Conservation (phyloP, 2,113 vertebrate species). For the Trinectes maculatus region DNA sequence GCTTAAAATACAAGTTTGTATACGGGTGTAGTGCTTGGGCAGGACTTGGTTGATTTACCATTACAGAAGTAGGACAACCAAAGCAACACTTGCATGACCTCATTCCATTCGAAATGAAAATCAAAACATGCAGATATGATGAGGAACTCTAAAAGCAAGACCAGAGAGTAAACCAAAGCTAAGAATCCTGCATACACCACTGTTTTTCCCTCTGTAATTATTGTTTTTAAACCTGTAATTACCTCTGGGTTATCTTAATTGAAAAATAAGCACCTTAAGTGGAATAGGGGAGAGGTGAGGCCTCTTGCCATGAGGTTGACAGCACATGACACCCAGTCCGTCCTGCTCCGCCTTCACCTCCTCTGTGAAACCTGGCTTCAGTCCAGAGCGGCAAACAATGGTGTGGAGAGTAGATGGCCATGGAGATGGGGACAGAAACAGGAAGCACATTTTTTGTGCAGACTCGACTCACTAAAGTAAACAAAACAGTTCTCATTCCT, state of each 20-base stretch:
- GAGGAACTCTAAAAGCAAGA: not conserved
- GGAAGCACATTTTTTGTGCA: conserved; percentile 47
- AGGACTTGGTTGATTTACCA: not conserved
- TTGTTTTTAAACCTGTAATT: conserved; percentile 13
- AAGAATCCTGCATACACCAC: not conserved
- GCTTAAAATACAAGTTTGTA: not conserved
- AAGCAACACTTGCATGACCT: conserved; percentile 8
- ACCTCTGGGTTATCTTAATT: conserved; percentile 7
- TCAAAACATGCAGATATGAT: not conserved
- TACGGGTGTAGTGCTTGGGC: not conserved
- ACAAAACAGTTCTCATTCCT: conserved; percentile 8
- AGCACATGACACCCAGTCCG: conserved; percentile 53
- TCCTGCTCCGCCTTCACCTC: conserved; percentile 44
- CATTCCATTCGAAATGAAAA: conserved; percentile 14
- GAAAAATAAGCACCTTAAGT: conserved; percentile 18
- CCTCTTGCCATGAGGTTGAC: conserved; percentile 31
- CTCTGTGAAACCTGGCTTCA: conserved; percentile 60
- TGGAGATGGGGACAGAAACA: conserved; percentile 61
- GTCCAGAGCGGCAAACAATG: conserved; percentile 59
- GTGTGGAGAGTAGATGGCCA: conserved; percentile 35
- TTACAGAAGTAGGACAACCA: not conserved
- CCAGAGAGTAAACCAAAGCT: not conserved
- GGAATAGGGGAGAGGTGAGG: conserved; percentile 16
- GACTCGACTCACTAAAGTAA: conserved; percentile 26
- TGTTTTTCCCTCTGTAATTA: conserved; percentile 3